These are phyloP conservation scores for Chironomus striatipennis DNA, from an alignment of 1,140 invertebrate genomes.

Conservation along the genomic window DNA sequence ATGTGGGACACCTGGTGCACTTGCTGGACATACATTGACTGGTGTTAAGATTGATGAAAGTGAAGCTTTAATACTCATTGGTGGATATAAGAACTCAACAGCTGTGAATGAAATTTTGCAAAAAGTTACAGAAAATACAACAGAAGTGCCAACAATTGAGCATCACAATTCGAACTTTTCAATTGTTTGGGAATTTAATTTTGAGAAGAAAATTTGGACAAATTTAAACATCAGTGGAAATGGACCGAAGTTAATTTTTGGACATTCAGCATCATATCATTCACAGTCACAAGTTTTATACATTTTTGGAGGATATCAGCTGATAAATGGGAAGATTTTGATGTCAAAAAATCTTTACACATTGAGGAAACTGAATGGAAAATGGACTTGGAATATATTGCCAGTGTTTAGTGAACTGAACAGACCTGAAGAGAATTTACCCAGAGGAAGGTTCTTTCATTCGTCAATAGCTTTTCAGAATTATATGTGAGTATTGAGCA, in stretches of 20 bases:
- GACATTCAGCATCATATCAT: conserved; percentile 85
- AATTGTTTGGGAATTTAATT: conserved; percentile 73
- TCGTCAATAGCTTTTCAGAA: conserved; percentile 78
- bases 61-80: conserved; percentile 75
- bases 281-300: conserved; percentile 72
- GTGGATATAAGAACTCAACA: conserved; percentile 49
- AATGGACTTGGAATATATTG: conserved; percentile 65
- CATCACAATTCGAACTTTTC: conserved; percentile 36
- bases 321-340: conserved; percentile 48
- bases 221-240: conserved; percentile 58
- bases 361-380: conserved; percentile 50
- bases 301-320: conserved; percentile 74
- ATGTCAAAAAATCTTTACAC: conserved; percentile 68
- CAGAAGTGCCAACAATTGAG: not conserved
- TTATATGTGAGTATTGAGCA: conserved; percentile 58
- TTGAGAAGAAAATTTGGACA: conserved; percentile 63
- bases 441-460: conserved; percentile 74
- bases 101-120: not conserved
- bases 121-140: not conserved
- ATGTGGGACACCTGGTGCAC: conserved; percentile 48
- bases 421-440: conserved; percentile 45
- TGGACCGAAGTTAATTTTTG: conserved; percentile 73
- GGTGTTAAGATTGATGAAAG: conserved; percentile 60
- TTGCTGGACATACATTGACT: conserved; percentile 85
- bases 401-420: conserved; percentile 58